These are phyloP conservation scores for Eumacrocentrus americanus DNA, from an alignment of 2,888 invertebrate genomes.

Conservation along the genomic window DNA sequence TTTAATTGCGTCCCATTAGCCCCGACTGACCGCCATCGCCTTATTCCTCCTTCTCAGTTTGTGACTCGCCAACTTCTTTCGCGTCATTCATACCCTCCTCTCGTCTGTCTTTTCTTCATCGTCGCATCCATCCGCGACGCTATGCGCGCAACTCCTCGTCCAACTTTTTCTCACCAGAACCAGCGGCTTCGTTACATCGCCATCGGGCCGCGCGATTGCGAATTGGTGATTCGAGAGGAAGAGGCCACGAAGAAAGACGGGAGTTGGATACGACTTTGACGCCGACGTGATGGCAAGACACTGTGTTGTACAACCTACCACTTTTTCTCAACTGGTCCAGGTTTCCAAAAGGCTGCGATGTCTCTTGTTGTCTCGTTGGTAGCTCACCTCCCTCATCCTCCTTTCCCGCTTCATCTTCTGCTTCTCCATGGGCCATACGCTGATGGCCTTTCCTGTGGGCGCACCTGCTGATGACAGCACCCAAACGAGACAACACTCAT, in stretches of 20 bases:
- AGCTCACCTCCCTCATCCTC: neutral
- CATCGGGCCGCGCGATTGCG: slow-evolving; percentile 43
- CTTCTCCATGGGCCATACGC: slow-evolving; percentile 27
- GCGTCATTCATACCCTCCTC: slow-evolving; percentile 14
- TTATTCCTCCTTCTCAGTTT: slow-evolving; percentile 32
- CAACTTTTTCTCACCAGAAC: slow-evolving; percentile 59
- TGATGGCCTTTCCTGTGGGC: slow-evolving; percentile 4
- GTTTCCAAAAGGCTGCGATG: slow-evolving; percentile 49
- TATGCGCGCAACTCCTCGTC: slow-evolving; percentile 45
- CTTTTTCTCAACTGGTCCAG: slow-evolving; percentile 48
- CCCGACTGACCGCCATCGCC: slow-evolving; percentile 47
- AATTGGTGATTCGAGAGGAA: slow-evolving; percentile 34
- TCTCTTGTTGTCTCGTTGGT: neutral
- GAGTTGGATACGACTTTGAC: slow-evolving; percentile 35
- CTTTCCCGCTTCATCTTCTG: neutral
- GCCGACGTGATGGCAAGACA: slow-evolving; percentile 45
- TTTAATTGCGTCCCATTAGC: slow-evolving; percentile 63
- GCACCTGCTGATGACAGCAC: slow-evolving; percentile 1
- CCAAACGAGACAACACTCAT: slow-evolving; percentile 11
- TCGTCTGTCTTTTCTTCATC: slow-evolving; percentile 36
- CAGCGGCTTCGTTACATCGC: slow-evolving; percentile 48
- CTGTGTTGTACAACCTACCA: slow-evolving; percentile 43
- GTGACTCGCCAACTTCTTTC: slow-evolving; percentile 32
- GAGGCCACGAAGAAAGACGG: neutral
- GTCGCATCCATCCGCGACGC: slow-evolving; percentile 39